phyloP scores from a whole-genome alignment of 2,113 vertebrate genomes.

The Labrus mixtus region DNA sequence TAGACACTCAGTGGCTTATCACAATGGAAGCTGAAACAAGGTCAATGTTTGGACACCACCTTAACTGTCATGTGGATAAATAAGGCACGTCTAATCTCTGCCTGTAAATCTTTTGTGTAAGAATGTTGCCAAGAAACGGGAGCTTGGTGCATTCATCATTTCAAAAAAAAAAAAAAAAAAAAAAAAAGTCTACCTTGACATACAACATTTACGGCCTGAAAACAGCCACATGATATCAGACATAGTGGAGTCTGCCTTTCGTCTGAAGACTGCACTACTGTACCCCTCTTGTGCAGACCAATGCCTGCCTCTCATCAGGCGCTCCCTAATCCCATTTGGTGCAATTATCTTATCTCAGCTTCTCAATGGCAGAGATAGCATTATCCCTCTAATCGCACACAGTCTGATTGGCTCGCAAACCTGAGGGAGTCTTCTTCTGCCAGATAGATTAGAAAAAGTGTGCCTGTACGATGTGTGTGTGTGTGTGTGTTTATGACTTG shows the following conservation, averaged over 20 bases:
- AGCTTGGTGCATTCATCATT: slow-evolving; percentile 18
- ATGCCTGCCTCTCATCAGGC: slow-evolving; percentile 66
- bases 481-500: slow-evolving; percentile 52
- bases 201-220: slow-evolving; percentile 24
- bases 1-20: slow-evolving; percentile 56
- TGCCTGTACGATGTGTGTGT: slow-evolving; percentile 44
- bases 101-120: slow-evolving; percentile 28
- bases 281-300: slow-evolving; percentile 53
- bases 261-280: slow-evolving; percentile 52
- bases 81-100: slow-evolving; percentile 51
- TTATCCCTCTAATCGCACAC: slow-evolving; percentile 77
- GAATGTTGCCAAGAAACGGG: slow-evolving; percentile 18
- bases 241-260: slow-evolving; percentile 62
- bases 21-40: slow-evolving; percentile 47
- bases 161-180: too few relatives aligned
- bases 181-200: slow-evolving; percentile 15
- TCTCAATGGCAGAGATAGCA: slow-evolving; percentile 75
- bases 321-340: slow-evolving; percentile 80
- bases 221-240: slow-evolving; percentile 45
- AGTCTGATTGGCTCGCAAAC: slow-evolving; percentile 74
- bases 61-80: slow-evolving; percentile 37
- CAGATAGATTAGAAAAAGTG: slow-evolving; percentile 53
- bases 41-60: slow-evolving; percentile 60
- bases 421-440: slow-evolving; percentile 59
- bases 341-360: slow-evolving; percentile 83